phyloP scores from a whole-genome alignment of 2,113 vertebrate genomes.

The Crocuta crocuta region DNA sequence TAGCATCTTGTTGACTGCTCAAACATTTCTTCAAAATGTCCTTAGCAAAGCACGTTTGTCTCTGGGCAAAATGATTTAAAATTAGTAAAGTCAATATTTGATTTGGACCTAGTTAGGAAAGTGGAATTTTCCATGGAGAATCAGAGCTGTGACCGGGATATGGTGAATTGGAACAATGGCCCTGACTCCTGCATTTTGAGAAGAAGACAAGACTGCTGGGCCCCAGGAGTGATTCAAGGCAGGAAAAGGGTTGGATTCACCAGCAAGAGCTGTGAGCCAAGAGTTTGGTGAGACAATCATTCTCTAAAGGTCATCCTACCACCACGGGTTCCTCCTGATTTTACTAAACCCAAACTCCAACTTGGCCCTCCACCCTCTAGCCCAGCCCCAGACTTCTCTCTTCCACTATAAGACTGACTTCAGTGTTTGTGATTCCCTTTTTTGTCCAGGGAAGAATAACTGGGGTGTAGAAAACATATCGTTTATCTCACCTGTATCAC shows the following conservation, averaged over 20 bases:
- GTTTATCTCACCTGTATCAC: neutral
- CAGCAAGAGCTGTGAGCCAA: neutral
- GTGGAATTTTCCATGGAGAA: slow-evolving; percentile 40
- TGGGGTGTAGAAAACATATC: neutral
- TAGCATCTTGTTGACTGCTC: neutral
- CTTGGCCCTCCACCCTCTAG: no score
- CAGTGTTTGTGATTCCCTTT: neutral
- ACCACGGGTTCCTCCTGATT: neutral
- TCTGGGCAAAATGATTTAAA: slow-evolving; percentile 45
- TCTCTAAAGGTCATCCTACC: neutral
- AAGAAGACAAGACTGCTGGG: neutral
- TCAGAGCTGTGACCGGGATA: neutral
- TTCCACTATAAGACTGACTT: neutral
- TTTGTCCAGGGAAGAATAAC: neutral
- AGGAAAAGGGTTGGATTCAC: neutral
- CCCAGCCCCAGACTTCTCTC: neutral
- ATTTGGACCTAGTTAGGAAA: slow-evolving; percentile 42
- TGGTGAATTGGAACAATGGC: neutral
- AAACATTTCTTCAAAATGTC: neutral
- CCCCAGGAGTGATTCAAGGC: neutral
- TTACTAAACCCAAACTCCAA: neutral
- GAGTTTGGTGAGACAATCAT: neutral
- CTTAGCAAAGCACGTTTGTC: neutral
- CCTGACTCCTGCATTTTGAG: neutral
- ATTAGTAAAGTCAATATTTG: slow-evolving; percentile 61